Evolutionary conservation across 2,888 invertebrate genomes (phyloP), one percentile per base, ranked within the genome.

Genomic region (Platerodrilus igneus): DNA sequence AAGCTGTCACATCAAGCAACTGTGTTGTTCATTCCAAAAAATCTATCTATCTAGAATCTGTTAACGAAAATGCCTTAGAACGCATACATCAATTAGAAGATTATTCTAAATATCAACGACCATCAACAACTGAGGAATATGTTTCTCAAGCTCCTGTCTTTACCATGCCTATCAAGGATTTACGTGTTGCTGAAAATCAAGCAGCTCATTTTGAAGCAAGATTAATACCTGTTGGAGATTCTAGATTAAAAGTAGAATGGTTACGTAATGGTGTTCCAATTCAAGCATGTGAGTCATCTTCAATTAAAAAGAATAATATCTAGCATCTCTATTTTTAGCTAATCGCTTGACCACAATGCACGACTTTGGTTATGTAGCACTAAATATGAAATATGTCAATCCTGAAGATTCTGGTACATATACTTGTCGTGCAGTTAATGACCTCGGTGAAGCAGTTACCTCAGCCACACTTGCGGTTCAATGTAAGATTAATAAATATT

Each of bases 321-420:
- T 25, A 15, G 7, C 3, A 10, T 14, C 22, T 4, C 8, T 22
- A n/a, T 47, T 63, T 65, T 33, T 52, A 84, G 84, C 90, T n/a
- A 91, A 91, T 63, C 86, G 91, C 43, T 76, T 88, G 17, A 88
- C 89, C 25, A 93, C 94, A 6, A 91, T 94, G 85, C 92, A 96
- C 63, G 97, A 99, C 66, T 96, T 97, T 65, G 97, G 97, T 30
- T 96, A 94, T 65, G 96, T 96, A 15, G 93, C 94, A 21, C 73
- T 92, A 10, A 92, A 93, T 58, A 87, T 92, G 86, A 91, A 91
- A 64, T 91, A 91, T 57, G 90, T 90, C 0, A 89, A 89, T 62
- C 92, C 94, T 13, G 93, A 93, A 68, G 97, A 97, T 70, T 91
- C 93, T 2, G 96, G 96, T 27, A 91, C 93, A 21, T 96, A 96